These are phyloP conservation scores for rabbit (Oryctolagus cuniculus) DNA, from an alignment of 2,113 vertebrate species.

Conservation along the genomic window mOryCun1.1 NC_091440.1:8467501-8468000, in stretches of 20 bases:
- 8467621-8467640: constrained; percentile 11
- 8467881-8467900: neutral
- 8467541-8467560: constrained; percentile 64
- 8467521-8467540: constrained; percentile 64
- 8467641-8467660: neutral
- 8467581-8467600: constrained; percentile 69
- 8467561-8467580: constrained; percentile 68
- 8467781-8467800: neutral
- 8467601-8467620: constrained; percentile 63
- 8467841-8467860: neutral
- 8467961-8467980: neutral
- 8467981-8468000: neutral
- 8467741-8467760: neutral
- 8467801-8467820: neutral
- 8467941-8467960: neutral
- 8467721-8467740: neutral
- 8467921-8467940: neutral
- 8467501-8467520: constrained; percentile 62
- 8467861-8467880: neutral
- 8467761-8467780: neutral
- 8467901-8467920: neutral
- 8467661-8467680: constrained; percentile 40
- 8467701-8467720: neutral
- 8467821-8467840: neutral
- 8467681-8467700: neutral